phyloP scores from a whole-genome alignment of 2,113 vertebrate genomes.

The Noctilio leporinus region DNA sequence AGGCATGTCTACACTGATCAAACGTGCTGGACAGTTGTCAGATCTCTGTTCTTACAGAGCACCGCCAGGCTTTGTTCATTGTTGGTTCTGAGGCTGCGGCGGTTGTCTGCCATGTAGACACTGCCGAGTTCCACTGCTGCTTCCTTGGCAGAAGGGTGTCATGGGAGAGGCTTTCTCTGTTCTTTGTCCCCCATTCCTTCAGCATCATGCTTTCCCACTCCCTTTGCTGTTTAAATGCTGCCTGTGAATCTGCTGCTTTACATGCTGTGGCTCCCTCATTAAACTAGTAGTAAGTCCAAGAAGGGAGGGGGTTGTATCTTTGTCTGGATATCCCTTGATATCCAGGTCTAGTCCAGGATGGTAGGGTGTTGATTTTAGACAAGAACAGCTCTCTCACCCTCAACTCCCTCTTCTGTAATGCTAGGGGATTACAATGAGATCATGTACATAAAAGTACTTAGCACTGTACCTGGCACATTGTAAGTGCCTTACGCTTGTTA shows the following conservation, averaged over 20 bases:
- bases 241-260: background rate
- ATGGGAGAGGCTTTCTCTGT: constrained; percentile 44
- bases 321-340: background rate
- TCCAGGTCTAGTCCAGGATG: background rate
- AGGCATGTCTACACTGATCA: constrained; percentile 59
- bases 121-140: background rate
- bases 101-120: constrained; percentile 32
- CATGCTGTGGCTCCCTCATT: background rate
- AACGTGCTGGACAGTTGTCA: constrained; percentile 25
- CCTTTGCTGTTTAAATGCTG: background rate
- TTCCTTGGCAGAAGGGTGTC: constrained; percentile 38
- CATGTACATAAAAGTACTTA: background rate
- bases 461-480: background rate
- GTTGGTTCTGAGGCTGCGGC: constrained; percentile 45
- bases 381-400: background rate
- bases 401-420: background rate
- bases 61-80: constrained; percentile 59
- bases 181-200: constrained; percentile 19
- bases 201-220: background rate
- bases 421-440: background rate
- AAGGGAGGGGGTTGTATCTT: background rate
- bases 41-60: constrained; percentile 41
- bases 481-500: background rate
- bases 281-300: background rate
- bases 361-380: background rate